These are phyloP conservation scores for Drosophila tanythrix DNA, from an alignment of 2,888 invertebrate genomes.

Conservation along the genomic window DNA sequence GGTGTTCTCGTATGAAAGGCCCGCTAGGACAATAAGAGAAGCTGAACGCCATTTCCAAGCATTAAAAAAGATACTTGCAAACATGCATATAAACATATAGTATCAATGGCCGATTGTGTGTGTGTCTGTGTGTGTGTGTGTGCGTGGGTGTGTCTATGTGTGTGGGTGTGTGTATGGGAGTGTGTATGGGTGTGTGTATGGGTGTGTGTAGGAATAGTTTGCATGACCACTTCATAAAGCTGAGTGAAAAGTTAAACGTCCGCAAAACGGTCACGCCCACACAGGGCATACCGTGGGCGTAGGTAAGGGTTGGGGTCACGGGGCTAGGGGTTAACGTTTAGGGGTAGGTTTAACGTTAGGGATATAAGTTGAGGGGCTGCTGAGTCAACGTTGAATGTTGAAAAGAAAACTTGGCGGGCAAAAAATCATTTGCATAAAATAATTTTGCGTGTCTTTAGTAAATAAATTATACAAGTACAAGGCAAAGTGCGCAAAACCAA, in stretches of 20 bases:
- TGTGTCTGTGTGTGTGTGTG: background rate
- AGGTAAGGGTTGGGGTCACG: background rate
- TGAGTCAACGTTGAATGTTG: slow-evolving; percentile 66
- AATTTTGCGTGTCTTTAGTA: slow-evolving; percentile 80
- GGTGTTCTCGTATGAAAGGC: background rate
- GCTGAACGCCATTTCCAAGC: slow-evolving; percentile 48
- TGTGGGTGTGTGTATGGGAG: too few species aligned
- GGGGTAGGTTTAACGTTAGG: background rate
- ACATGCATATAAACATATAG: background rate
- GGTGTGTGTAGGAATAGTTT: slow-evolving; percentile 29
- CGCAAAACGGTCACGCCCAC: slow-evolving; percentile 66
- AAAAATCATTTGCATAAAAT: slow-evolving; percentile 78
- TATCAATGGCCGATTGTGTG: slow-evolving; percentile 16
- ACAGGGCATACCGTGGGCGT: slow-evolving; percentile 13
- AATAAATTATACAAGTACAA: slow-evolving; percentile 75
- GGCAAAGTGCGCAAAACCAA: slow-evolving; percentile 43
- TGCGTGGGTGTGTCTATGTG: background rate
- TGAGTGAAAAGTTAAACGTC: slow-evolving; percentile 70
- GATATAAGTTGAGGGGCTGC: slow-evolving; percentile 10
- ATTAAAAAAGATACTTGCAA: slow-evolving; percentile 4
- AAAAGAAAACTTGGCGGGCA: slow-evolving; percentile 50
- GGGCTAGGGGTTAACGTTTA: background rate
- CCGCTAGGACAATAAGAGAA: slow-evolving; percentile 17
- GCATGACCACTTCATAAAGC: slow-evolving; percentile 67
- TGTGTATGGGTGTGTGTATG: too few species aligned